Evolutionary conservation across 2,797 vertebrate genomes (phyloP).

Genomic region (Parauchenoglanis punctatus): DNA sequence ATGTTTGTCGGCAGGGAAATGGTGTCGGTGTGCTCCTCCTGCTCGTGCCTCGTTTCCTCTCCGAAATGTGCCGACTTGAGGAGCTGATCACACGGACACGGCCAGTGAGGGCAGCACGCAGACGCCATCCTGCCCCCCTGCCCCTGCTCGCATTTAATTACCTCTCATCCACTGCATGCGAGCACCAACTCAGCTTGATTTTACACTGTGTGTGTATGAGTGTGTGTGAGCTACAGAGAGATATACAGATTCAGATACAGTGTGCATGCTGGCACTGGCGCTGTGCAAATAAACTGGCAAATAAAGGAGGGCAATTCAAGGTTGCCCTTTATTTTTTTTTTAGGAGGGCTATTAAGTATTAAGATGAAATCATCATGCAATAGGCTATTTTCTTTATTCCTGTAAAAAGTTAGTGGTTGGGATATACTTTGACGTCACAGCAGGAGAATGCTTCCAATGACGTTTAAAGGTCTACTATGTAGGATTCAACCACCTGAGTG

Average conservation of each 20-base stretch:
- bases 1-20: slow-evolving; percentile 64
- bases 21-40: slow-evolving; percentile 62
- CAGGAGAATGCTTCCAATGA: background rate
- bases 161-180: background rate
- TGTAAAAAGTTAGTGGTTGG: background rate
- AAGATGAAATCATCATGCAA: background rate
- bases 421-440: background rate
- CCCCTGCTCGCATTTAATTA: background rate
- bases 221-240: background rate
- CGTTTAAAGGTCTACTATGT: background rate
- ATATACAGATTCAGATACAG: background rate
- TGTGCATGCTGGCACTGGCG: slow-evolving; percentile 44
- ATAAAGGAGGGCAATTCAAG: slow-evolving; percentile 58
- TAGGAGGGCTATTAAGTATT: background rate
- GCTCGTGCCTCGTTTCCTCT: slow-evolving; percentile 61
- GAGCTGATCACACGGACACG: slow-evolving; percentile 71
- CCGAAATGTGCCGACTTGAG: slow-evolving; percentile 67
- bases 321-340: slow-evolving; percentile 32
- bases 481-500: too few relatives aligned
- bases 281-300: slow-evolving; percentile 53
- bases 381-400: background rate
- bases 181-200: slow-evolving; percentile 30
- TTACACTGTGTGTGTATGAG: background rate
- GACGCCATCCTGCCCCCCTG: slow-evolving; percentile 59
- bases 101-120: slow-evolving; percentile 68